These are phyloP conservation scores for Pherbina coryleti DNA, from an alignment of 2,888 invertebrate species.

Conservation along the genomic window DNA sequence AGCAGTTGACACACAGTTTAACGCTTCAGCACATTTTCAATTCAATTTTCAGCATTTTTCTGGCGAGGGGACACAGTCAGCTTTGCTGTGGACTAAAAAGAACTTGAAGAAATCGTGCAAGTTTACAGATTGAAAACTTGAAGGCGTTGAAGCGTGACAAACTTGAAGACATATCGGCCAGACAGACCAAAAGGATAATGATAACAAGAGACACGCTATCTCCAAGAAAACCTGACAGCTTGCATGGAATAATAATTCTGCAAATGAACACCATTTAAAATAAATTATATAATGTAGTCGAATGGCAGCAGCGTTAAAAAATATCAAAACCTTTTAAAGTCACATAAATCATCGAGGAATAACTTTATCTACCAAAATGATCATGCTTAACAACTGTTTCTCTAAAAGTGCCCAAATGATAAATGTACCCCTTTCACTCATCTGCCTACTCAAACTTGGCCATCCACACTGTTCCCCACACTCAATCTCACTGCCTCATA, in stretches of 20 bases:
- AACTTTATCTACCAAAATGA: not conserved
- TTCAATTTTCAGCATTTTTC: conserved; percentile 58
- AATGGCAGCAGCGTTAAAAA: not conserved
- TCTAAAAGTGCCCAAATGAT: conserved; percentile 21
- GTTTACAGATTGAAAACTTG: conserved; percentile 3
- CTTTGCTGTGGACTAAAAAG: not conserved
- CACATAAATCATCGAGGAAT: conserved; percentile 12
- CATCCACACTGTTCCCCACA: not conserved
- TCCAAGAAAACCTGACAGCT: not conserved
- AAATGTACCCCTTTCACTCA: conserved; percentile 2
- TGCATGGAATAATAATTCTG: not conserved
- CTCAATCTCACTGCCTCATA: not conserved
- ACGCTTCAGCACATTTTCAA: conserved; percentile 70
- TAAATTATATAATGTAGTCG: not conserved
- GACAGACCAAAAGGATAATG: conserved; percentile 48
- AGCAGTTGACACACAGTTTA: conserved; percentile 70
- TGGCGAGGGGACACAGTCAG: not conserved
- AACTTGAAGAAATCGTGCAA: not conserved
- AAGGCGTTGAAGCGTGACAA: conserved; percentile 60
- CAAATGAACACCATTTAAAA: not conserved
- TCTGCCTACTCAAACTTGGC: not conserved
- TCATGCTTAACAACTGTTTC: not conserved
- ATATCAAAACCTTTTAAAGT: not conserved
- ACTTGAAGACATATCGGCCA: not conserved
- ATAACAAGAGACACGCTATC: not conserved